These are phyloP conservation scores for Platanista minor DNA, from an alignment of 2,113 vertebrate genomes.

Conservation along the genomic window DNA sequence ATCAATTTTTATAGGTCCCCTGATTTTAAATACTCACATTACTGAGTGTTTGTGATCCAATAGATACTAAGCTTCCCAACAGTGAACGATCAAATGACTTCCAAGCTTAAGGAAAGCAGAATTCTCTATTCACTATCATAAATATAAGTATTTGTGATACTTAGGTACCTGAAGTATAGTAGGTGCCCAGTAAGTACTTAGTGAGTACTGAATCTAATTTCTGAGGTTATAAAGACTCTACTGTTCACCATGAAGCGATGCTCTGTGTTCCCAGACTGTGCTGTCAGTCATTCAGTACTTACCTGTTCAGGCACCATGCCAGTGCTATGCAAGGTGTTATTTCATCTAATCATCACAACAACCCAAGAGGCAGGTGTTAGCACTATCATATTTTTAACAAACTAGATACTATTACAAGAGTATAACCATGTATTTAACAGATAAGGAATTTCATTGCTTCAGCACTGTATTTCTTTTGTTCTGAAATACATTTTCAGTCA, in stretches of 20 bases:
- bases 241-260: background rate
- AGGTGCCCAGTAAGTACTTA: background rate
- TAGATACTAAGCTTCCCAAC: background rate
- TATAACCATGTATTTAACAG: background rate
- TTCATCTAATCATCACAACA: background rate
- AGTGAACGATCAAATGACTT: background rate
- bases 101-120: background rate
- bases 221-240: background rate
- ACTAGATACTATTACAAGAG: no score
- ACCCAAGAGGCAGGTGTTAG: background rate
- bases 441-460: background rate
- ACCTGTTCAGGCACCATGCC: rapidly evolving
- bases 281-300: background rate
- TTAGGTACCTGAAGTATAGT: background rate
- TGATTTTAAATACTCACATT: background rate
- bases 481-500: background rate
- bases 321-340: background rate
- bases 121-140: background rate
- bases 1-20: background rate
- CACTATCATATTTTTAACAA: background rate
- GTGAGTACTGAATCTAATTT: background rate
- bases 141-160: background rate
- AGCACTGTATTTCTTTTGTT: background rate
- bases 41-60: background rate
- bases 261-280: rapidly evolving